Base-by-base conservation (phyloP, 2,113 vertebrate species). In the Stegastes partitus region DNA sequence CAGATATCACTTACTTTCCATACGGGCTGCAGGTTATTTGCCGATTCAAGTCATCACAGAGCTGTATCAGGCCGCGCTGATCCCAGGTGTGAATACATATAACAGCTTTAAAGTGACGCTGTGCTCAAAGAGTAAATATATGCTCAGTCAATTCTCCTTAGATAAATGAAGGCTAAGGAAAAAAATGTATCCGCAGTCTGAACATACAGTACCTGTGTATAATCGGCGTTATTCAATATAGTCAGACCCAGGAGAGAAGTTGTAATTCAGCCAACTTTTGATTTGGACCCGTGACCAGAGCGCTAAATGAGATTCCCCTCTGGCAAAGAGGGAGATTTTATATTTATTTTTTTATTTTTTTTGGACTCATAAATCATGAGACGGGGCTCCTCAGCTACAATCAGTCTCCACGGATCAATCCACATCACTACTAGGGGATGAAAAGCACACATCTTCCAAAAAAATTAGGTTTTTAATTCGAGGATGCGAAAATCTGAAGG, bases 251-350 rank as follows among this genome's bases (percentile, higher is more conserved):
- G 39, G 42, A 77, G 71, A 61, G 47, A 37, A 28, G 0, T 15
- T 2, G 12, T 64, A 49, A 71, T 74, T 77, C 76, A 75, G 51
- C 26, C 31, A 6, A n/a, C 64, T 67, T n/a, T 53, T 68, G 74
- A 79, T 74, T 61, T 58, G 78, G 22, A 57, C 56, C 47, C 19
- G 45, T 75, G 81, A 66, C 50, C 59, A 3, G 56, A 34, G 8
- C 3, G 22, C 71, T 54, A 16, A 77, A 84, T 74, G 53, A 79
- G 78, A 56, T 70, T 26, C 23, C 61, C 62, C 67, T 6, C 63
- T 31, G 81, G 70, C 64, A 44, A 69, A 74, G 9, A 19, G 21
- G 28, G 5, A 19, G 37, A 39, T 28, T 71, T 71, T 58, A n/a
- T n/a, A n/a, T n/a, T 5, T 28, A 5, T 28, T 5, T 28, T 5